phyloP scores from a whole-genome alignment of 2,113 vertebrate species.

The Hypanus sabinus region DNA sequence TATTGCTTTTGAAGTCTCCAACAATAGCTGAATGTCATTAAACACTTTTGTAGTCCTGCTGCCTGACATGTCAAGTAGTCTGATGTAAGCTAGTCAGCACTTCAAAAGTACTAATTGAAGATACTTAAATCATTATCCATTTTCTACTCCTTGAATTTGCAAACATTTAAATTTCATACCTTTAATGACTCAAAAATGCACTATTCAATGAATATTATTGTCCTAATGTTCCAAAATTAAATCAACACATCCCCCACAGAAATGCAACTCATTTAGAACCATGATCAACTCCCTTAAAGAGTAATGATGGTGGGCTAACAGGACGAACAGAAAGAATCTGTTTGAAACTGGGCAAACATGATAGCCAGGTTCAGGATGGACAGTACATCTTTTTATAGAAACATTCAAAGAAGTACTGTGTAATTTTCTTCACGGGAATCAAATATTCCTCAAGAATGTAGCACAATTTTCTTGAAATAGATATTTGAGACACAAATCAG shows the following conservation, averaged over 20 bases:
- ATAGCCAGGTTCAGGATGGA: neutral
- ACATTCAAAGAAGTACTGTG: neutral
- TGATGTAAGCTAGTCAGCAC: neutral
- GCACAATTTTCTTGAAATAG: neutral
- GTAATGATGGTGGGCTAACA: neutral
- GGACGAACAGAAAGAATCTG: neutral
- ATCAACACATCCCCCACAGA: no score
- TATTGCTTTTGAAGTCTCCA: neutral
- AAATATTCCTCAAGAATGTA: neutral
- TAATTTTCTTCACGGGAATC: neutral
- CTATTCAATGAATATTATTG: no score
- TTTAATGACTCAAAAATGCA: neutral
- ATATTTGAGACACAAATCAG: no score
- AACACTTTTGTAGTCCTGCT: neutral
- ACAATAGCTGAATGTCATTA: slow-evolving; percentile 3
- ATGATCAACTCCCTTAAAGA: neutral
- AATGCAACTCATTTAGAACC: neutral
- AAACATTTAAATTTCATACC: neutral
- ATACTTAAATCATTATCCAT: neutral
- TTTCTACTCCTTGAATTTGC: neutral
- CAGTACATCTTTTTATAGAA: neutral
- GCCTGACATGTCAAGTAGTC: neutral
- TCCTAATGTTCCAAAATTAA: no score
- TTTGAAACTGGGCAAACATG: neutral
- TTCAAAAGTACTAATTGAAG: slow-evolving; percentile 3